Conservation (phyloP, 2,113 vertebrate species). For the Malurus cyaneus region DNA sequence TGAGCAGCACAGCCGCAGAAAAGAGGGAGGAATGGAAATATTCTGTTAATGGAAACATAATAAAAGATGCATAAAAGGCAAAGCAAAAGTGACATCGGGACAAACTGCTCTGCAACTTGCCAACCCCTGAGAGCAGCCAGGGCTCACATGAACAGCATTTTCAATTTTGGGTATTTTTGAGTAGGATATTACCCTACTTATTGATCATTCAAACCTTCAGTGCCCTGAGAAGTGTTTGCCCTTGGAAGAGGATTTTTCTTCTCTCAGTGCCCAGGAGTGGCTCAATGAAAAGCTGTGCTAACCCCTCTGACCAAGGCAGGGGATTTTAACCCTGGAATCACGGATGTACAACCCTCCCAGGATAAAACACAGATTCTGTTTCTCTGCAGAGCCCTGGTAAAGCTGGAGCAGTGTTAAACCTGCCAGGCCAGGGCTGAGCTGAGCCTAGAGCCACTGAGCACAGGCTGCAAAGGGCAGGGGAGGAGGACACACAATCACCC, state of each 20-base stretch:
- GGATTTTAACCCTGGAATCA: neutral
- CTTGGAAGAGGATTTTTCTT: neutral
- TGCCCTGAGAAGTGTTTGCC: neutral
- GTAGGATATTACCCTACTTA: neutral
- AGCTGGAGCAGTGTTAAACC: neutral
- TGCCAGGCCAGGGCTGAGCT: neutral
- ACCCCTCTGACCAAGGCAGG: neutral
- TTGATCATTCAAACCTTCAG: neutral
- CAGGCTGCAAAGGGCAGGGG: neutral
- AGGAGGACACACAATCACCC: neutral
- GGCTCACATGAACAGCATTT: neutral
- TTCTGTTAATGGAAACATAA: neutral
- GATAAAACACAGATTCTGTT: neutral
- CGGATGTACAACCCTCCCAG: accelerated
- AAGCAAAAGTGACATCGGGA: neutral
- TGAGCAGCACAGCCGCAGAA: neutral
- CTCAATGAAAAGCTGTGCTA: neutral
- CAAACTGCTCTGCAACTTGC: neutral
- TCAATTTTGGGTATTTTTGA: neutral
- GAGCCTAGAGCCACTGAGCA: neutral
- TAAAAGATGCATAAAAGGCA: slow-evolving; percentile 8
- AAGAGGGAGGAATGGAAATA: neutral
- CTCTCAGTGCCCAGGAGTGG: neutral
- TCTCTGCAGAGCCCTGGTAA: neutral
- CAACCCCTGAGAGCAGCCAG: neutral